A percentile compares a stretch with the other conserved stretches of the same genome.
These are phyloP conservation scores for Ceyx melanurus DNA, from an alignment of 2,113 vertebrate genomes.

Conservation along the genomic window DNA sequence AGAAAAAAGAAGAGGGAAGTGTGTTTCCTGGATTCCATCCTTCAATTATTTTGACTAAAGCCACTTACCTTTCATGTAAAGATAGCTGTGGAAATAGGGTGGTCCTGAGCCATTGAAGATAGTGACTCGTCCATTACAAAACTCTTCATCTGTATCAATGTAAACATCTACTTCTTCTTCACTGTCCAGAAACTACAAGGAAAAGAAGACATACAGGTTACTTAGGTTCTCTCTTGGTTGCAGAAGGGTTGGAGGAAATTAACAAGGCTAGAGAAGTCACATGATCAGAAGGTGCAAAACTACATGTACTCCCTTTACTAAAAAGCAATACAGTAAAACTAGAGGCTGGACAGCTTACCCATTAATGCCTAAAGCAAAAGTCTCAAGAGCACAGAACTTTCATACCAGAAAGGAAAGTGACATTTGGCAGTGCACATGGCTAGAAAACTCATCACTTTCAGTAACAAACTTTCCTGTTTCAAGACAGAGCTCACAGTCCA, in stretches of 20 bases:
- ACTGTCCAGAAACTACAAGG: constrained; percentile 85
- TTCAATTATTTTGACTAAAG: background rate
- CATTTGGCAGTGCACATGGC: background rate
- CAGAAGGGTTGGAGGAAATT: background rate
- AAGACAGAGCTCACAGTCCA: background rate
- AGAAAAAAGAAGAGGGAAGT: background rate
- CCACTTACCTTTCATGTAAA: constrained; percentile 89
- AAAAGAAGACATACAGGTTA: background rate
- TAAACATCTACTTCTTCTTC: constrained; percentile 88
- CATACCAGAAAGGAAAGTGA: background rate
- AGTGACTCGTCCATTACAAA: constrained; percentile 82
- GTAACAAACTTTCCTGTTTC: background rate
- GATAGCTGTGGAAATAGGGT: constrained; percentile 91
- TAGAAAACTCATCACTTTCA: background rate
- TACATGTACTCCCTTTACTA: background rate
- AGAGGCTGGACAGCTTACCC: constrained; percentile 23
- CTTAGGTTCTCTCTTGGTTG: background rate
- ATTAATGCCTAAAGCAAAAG: constrained; percentile 53
- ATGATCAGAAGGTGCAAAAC: background rate
- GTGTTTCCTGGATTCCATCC: background rate
- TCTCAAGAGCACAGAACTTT: background rate
- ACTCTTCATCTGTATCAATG: constrained; percentile 90
- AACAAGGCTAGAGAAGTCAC: background rate
- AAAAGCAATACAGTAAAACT: background rate
- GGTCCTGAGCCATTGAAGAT: constrained; percentile 85